Evolutionary conservation across 2,888 invertebrate species (phyloP).

Genomic region (Hypomecis punctinalis): DNA sequence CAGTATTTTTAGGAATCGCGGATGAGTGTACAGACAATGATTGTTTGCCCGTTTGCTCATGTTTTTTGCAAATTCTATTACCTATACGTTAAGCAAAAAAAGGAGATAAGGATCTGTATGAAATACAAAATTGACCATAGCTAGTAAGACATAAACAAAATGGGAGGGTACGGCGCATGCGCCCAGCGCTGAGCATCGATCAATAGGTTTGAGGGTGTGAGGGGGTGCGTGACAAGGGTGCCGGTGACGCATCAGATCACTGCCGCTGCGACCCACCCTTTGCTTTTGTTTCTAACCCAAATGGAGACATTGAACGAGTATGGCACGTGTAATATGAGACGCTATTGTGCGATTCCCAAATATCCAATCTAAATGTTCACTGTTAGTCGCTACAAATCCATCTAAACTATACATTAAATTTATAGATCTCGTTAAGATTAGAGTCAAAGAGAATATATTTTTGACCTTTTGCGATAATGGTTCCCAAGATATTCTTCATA

Average conservation of each 20-base stretch:
- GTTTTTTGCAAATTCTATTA: background rate
- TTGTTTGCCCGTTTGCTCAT: slow-evolving; percentile 23
- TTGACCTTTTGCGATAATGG: too few relatives aligned
- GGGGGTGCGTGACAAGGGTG: slow-evolving; percentile 66
- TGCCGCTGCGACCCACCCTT: slow-evolving; percentile 49
- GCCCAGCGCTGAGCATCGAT: slow-evolving; percentile 68
- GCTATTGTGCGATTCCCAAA: background rate
- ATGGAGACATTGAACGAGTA: slow-evolving; percentile 33
- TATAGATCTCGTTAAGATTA: too few relatives aligned
- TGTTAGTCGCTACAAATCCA: background rate
- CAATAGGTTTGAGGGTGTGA: slow-evolving; percentile 62
- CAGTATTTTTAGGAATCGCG: slow-evolving; percentile 26
- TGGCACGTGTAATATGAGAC: slow-evolving; percentile 4
- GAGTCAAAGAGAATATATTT: too few relatives aligned
- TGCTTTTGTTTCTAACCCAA: slow-evolving; percentile 61
- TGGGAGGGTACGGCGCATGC: slow-evolving; percentile 81
- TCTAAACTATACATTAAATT: too few relatives aligned
- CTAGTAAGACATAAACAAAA: slow-evolving; percentile 69
- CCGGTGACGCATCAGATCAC: slow-evolving; percentile 78
- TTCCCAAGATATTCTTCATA: background rate
- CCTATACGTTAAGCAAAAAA: background rate
- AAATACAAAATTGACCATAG: slow-evolving; percentile 30
- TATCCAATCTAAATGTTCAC: background rate
- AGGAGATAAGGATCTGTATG: slow-evolving; percentile 27
- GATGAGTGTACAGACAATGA: slow-evolving; percentile 13